A percentile compares a stretch with the other conserved stretches of the same genome.
Conservation (phyloP, 2,888 invertebrate genomes). For the Hymenopus coronatus region DNA sequence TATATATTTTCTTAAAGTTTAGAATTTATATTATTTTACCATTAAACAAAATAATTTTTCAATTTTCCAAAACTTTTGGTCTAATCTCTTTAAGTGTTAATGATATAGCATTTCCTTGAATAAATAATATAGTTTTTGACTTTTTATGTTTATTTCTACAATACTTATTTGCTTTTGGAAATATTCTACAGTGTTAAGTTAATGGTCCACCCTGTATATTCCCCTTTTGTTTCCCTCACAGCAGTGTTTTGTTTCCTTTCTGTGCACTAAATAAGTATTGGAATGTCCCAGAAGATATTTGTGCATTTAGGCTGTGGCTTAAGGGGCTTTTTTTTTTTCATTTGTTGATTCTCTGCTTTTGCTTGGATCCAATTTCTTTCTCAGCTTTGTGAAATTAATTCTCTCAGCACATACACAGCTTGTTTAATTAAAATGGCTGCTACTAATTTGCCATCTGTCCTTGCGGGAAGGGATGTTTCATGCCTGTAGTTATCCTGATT, state of each 20-base stretch:
- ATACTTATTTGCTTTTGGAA: too few species aligned
- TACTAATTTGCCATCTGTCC: conserved; percentile 3
- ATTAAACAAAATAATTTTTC: too few species aligned
- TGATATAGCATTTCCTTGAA: too few species aligned
- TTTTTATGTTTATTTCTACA: too few species aligned
- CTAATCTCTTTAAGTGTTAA: too few species aligned
- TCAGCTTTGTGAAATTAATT: background rate
- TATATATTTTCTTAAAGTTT: too few species aligned
- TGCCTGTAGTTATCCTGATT: background rate
- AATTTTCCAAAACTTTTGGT: too few species aligned
- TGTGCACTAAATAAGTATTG: background rate
- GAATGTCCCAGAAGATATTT: background rate
- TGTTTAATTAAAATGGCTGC: conserved; percentile 1
- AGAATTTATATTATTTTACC: too few species aligned
- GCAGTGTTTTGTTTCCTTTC: background rate
- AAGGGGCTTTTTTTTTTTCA: background rate
- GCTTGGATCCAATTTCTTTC: background rate
- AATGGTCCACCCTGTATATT: too few species aligned
- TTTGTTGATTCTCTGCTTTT: background rate
- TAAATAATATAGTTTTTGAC: too few species aligned
- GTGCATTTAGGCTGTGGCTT: background rate
- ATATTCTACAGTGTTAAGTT: too few species aligned
- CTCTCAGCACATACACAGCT: background rate
- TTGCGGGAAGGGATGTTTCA: background rate
- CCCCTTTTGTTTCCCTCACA: too few species aligned